phyloP scores from a whole-genome alignment of 2,797 vertebrate genomes.

The Micropoecilia bifurca region DNA sequence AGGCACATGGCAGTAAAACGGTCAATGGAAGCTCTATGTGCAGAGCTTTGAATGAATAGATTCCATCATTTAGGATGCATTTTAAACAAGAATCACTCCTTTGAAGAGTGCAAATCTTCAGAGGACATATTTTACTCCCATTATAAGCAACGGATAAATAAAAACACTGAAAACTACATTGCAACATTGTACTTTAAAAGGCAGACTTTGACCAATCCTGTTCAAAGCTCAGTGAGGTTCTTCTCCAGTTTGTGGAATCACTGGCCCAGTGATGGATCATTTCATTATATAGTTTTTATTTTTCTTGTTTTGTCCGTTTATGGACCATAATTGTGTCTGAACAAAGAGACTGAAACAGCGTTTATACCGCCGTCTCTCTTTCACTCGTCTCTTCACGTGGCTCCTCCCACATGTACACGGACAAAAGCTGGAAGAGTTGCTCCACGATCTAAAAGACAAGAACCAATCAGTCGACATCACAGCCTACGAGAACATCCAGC shows the following conservation, averaged over 20 bases:
- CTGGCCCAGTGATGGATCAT: no score
- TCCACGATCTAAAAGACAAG: conserved; percentile 78
- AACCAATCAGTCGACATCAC: background rate
- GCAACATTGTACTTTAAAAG: background rate
- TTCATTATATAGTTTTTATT: no score
- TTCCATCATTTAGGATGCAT: background rate
- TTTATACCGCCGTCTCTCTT: conserved; percentile 68
- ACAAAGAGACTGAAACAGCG: background rate
- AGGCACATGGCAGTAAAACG: background rate
- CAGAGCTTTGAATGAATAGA: background rate
- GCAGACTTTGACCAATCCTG: background rate
- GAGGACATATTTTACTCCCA: background rate
- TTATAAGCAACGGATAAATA: background rate
- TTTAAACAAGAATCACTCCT: background rate
- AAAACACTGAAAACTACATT: background rate
- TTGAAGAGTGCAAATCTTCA: background rate
- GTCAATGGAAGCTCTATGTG: background rate
- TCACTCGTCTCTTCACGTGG: conserved; percentile 68
- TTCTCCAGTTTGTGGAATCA: no score
- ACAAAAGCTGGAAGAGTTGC: conserved; percentile 82
- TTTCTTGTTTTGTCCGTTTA: no score
- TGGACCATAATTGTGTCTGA: no score
- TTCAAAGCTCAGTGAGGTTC: no score
- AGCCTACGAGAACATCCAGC: background rate
- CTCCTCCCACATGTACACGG: conserved; percentile 86